phyloP scores from a whole-genome alignment of 2,113 vertebrate genomes.

The Proterorhinus semilunaris region DNA sequence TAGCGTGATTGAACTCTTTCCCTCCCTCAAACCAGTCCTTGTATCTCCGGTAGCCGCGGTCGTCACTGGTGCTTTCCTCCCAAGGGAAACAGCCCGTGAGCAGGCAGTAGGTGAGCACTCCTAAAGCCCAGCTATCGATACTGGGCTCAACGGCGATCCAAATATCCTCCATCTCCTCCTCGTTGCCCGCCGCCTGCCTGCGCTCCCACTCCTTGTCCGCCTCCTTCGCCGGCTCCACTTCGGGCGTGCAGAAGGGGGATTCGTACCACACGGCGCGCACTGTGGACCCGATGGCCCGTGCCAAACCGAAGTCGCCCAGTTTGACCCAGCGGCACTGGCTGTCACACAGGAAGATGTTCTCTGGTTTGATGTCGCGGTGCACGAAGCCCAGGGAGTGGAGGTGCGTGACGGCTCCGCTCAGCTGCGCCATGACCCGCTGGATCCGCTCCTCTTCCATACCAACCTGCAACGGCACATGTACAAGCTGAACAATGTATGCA shows the following conservation, averaged over 20 bases:
- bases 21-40: constrained; percentile 77
- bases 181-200: constrained; percentile 18
- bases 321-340: constrained; percentile 82
- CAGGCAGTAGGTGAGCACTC: constrained; percentile 84
- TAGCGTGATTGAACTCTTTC: constrained; percentile 7
- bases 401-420: constrained; percentile 84
- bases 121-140: constrained; percentile 88
- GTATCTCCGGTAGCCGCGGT: constrained; percentile 78
- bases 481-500: background rate
- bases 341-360: constrained; percentile 91
- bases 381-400: constrained; percentile 87
- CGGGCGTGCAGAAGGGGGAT: constrained; percentile 85
- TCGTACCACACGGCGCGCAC: constrained; percentile 79
- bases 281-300: constrained; percentile 72
- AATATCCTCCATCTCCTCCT: constrained; percentile 63
- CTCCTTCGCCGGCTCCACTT: constrained; percentile 75
- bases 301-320: constrained; percentile 87
- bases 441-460: constrained; percentile 79
- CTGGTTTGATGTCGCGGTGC: constrained; percentile 90
- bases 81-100: constrained; percentile 87
- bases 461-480: constrained; percentile 32
- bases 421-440: constrained; percentile 82
- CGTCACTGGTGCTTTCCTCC: constrained; percentile 78
- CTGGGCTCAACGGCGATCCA: constrained; percentile 79
- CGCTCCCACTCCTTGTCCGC: constrained; percentile 35